Percentiles rank a stretch among this genome's conserved stretches.
Conservation (phyloP, 2,888 invertebrate genomes). For the Mimachlamys varia region DNA sequence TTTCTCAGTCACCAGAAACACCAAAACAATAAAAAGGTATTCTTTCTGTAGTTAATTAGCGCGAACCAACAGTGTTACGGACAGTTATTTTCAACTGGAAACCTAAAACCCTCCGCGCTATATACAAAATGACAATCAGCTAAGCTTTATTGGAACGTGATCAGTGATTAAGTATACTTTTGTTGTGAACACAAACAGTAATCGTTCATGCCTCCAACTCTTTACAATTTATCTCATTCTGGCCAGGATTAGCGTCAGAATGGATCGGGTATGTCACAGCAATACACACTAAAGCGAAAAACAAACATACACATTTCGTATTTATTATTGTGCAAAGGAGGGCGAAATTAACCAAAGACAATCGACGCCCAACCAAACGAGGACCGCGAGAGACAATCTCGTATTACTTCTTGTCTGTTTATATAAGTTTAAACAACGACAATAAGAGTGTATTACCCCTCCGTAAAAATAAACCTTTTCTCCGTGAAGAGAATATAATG, state of each 20-base stretch:
- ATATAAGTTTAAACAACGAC: background rate
- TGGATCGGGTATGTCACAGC: background rate
- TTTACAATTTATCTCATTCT: background rate
- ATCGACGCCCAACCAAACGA: background rate
- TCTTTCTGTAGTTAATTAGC: conserved; percentile 29
- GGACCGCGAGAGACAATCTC: background rate
- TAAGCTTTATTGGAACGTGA: background rate
- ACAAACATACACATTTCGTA: background rate
- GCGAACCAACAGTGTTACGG: background rate
- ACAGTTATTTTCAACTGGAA: background rate
- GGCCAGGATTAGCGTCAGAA: background rate
- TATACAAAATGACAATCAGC: background rate
- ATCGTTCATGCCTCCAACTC: conserved; percentile 2
- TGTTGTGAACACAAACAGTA: background rate
- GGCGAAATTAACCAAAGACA: background rate
- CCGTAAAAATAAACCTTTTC: background rate
- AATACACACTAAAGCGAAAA: background rate
- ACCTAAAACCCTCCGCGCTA: background rate
- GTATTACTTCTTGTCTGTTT: background rate
- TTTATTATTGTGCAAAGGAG: background rate
- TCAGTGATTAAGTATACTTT: background rate
- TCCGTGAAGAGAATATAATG: background rate
- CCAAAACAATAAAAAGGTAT: background rate
- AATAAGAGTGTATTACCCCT: background rate
- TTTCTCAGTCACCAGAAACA: background rate